A percentile compares a stretch with the other conserved stretches of the same genome.
Conservation (phyloP, 2,113 vertebrate species). For the Apodemus sylvaticus region DNA sequence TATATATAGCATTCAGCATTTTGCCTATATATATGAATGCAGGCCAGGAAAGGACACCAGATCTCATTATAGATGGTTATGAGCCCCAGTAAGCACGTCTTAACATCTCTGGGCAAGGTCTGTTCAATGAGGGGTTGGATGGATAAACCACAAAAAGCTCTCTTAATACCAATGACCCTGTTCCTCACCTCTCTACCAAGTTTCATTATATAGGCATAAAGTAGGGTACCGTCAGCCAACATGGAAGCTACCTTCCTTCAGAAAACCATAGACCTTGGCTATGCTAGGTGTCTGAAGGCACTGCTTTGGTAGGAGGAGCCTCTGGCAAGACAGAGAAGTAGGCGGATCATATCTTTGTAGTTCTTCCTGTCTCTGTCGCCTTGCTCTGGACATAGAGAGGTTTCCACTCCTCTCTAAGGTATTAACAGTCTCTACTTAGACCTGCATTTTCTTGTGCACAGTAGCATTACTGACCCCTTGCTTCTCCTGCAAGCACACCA, state of each 20-base stretch:
- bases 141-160: background rate
- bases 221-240: background rate
- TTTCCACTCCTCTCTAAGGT: background rate
- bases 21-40: no score
- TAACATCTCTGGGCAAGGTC: background rate
- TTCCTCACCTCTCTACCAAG: background rate
- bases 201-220: background rate
- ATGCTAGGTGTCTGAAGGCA: background rate
- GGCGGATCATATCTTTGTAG: background rate
- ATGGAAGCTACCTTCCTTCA: background rate
- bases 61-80: no score
- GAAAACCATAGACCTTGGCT: background rate
- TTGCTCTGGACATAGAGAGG: background rate
- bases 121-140: background rate
- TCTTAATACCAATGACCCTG: background rate
- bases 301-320: background rate
- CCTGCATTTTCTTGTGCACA: background rate
- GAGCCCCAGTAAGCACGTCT: no score
- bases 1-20: no score
- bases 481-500: background rate
- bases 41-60: no score
- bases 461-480: slow-evolving; percentile 1
- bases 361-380: background rate
- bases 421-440: no score
- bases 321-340: background rate